These are phyloP conservation scores for Oxystoma pomonae DNA, from an alignment of 2,888 invertebrate genomes.

Conservation along the genomic window DNA sequence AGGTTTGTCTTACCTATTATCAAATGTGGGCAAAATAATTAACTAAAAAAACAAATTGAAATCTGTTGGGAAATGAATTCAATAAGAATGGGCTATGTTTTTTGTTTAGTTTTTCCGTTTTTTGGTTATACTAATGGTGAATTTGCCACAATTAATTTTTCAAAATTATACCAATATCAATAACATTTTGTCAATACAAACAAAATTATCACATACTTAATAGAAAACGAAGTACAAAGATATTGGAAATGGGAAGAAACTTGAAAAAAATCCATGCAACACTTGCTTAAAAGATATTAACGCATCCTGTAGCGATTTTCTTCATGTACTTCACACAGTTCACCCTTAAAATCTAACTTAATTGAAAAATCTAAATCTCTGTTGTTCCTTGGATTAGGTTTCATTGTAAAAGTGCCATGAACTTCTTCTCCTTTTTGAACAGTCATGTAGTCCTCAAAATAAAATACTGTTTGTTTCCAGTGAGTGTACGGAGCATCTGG, in stretches of 20 bases:
- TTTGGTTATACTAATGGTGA: too few relatives aligned
- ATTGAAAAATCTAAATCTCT: constrained; percentile 96
- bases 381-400: constrained; percentile 94
- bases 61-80: too few relatives aligned
- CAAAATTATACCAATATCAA: too few relatives aligned
- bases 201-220: not conserved
- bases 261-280: too few relatives aligned
- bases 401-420: constrained; percentile 86
- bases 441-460: constrained; percentile 95
- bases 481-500: constrained; percentile 98
- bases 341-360: constrained; percentile 88
- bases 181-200: too few relatives aligned
- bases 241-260: not conserved
- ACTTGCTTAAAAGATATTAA: constrained; percentile 48
- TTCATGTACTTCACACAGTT: constrained; percentile 79
- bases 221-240: not conserved
- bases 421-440: constrained; percentile 95
- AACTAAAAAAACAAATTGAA: too few relatives aligned
- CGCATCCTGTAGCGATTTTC: constrained; percentile 89
- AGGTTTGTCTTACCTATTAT: too few relatives aligned
- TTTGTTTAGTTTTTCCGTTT: too few relatives aligned
- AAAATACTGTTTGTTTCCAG: constrained; percentile 99
- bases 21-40: too few relatives aligned
- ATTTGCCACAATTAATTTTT: too few relatives aligned
- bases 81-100: too few relatives aligned